Evolutionary conservation across 2,113 vertebrate genomes (phyloP).

Genomic region (Aptenodytes patagonicus): DNA sequence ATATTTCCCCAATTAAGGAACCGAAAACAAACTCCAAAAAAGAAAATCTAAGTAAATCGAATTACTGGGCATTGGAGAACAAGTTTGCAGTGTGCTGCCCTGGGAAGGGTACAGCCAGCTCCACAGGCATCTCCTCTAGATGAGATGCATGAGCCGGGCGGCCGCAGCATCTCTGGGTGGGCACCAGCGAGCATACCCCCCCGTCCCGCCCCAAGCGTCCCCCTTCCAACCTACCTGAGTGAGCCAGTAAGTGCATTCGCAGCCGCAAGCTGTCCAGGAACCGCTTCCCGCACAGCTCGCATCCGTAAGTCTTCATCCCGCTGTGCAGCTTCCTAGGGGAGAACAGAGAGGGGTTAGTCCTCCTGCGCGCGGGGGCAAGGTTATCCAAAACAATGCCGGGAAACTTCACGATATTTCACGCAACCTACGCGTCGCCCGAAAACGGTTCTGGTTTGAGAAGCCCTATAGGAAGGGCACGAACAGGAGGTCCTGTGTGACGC

Average conservation of each 20-base stretch:
- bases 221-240: constrained; percentile 84
- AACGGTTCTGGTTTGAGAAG: neutral
- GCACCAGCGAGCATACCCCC: neutral
- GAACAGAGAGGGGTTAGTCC: constrained; percentile 42
- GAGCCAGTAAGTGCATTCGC: constrained; percentile 98
- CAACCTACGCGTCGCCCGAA: accelerated
- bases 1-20: neutral
- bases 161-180: neutral
- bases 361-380: neutral
- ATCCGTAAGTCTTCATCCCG: constrained; percentile 97
- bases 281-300: constrained; percentile 95
- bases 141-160: accelerated
- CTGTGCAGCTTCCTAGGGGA: constrained; percentile 94
- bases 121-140: accelerated
- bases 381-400: accelerated
- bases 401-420: accelerated
- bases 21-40: neutral
- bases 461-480: neutral
- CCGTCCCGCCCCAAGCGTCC: neutral
- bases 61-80: neutral
- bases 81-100: neutral
- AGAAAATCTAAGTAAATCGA: neutral
- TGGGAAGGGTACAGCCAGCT: neutral
- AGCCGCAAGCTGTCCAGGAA: constrained; percentile 98
- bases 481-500: accelerated